Evolutionary conservation across 1,140 invertebrate genomes (phyloP), one percentile per base, ranked within the genome.

Genomic region (Drosophila nebulosa): DNA sequence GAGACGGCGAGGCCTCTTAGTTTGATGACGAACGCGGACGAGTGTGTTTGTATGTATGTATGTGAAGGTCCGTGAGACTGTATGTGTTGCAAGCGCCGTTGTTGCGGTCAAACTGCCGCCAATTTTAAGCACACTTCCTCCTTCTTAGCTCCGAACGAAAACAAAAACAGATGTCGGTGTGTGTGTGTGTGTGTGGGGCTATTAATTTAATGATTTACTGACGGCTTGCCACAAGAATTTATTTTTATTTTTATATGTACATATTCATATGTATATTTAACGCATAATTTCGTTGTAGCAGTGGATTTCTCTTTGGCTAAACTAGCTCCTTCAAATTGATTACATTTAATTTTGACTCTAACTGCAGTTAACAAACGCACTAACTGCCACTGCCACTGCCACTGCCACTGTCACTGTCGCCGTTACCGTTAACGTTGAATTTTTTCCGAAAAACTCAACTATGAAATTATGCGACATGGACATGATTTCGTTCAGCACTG

Each of bases 191-290:
- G 62, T 64, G 62, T 68, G 58, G 51, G 66, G 83, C 83, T 83
- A 88, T 86, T 88, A 88, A 88, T 88, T 88, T 88, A 79, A 88
- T 88, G 83, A 86, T 88, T 88, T 88, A 88, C 75, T 88, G 83
- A 73, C 71, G 66, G 56, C 75, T 86, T 76, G 75, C 65, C 71
- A 73, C 83, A 71, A 78, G 74, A 53, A 88, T 79, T 81, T 88
- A 73, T 81, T 71, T 67, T 72, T 78, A 70, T 68, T 59, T 75
- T 66, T 67, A 55, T 57, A 24, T 18, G 55, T 30, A 22, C 18
- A 30, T 14, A 21, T 39, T 4, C 36, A 32, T 59, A 70, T 67
- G 69, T 70, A 65, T 64, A 69, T 69, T 71, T 63, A 50, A 46
- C 62, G 69, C 70, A 62, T n/a, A 56, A 62, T 73, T 61, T 77